Conservation (phyloP, 1,140 invertebrate species). For the Aphaenogaster ashmeadi region DNA sequence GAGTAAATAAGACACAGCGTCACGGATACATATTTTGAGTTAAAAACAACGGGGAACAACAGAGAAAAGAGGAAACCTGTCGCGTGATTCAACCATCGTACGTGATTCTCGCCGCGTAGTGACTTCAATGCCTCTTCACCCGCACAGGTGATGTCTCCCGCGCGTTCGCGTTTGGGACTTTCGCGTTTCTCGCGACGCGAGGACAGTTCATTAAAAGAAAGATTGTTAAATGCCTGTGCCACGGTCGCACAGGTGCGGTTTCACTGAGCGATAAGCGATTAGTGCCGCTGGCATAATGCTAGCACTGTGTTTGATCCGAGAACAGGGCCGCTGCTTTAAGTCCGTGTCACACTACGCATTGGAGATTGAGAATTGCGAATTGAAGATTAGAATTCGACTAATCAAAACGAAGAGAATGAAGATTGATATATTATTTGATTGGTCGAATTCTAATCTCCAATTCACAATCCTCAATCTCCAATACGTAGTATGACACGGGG, state of each 20-base stretch:
- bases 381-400: too few species aligned
- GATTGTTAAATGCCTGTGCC: background rate
- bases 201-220: background rate
- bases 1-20: background rate
- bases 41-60: background rate
- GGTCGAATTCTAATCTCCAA: too few species aligned
- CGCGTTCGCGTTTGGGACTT: background rate
- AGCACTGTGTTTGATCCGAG: background rate
- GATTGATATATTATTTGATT: too few species aligned
- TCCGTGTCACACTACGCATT: too few species aligned
- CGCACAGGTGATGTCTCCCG: background rate
- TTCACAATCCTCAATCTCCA: too few species aligned
- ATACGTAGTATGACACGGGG: too few species aligned
- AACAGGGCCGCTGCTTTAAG: background rate
- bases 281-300: background rate
- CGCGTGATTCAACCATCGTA: background rate
- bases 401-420: too few species aligned
- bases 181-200: background rate
- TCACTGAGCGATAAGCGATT: constrained; percentile 42
- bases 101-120: background rate
- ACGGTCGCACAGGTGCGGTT: constrained; percentile 17
- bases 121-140: constrained; percentile 35
- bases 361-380: too few species aligned
- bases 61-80: background rate
- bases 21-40: background rate